A percentile compares a stretch with the other conserved stretches of the same genome.
phyloP scores from a whole-genome alignment of 2,888 invertebrate genomes.

The Apocheima hispidaria region DNA sequence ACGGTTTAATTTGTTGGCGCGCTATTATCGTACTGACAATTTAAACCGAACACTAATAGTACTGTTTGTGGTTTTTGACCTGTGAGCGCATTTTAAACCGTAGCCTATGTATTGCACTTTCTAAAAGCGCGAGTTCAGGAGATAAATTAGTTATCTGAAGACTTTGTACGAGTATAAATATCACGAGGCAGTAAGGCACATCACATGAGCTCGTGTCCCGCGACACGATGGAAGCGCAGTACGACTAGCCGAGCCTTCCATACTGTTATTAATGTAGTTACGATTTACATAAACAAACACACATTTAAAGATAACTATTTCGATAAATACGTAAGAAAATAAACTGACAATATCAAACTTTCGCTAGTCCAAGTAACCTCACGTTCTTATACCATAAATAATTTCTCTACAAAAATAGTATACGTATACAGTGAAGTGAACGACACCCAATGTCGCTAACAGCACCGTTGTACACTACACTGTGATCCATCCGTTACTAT shows the following conservation, averaged over 20 bases:
- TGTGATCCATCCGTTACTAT: conserved; percentile 78
- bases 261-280: conserved; percentile 56
- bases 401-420: conserved; percentile 86
- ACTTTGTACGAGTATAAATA: conserved; percentile 42
- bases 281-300: conserved; percentile 79
- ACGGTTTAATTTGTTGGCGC: no score
- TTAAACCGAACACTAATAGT: no score
- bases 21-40: no score
- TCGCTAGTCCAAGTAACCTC: conserved; percentile 78
- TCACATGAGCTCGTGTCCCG: conserved; percentile 64
- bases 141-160: conserved; percentile 39
- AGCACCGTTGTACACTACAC: conserved; percentile 74
- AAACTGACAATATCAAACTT: conserved; percentile 75
- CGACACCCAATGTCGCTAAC: conserved; percentile 53
- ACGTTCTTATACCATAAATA: conserved; percentile 85
- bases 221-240: conserved; percentile 64
- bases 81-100: no score
- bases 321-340: conserved; percentile 85
- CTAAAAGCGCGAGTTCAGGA: conserved; percentile 42
- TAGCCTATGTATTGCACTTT: conserved; percentile 47
- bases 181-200: conserved; percentile 70
- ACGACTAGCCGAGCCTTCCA: conserved; percentile 40
- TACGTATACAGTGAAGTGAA: conserved; percentile 82
- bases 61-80: no score
- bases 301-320: conserved; percentile 77